Evolutionary conservation across 2,797 vertebrate genomes (phyloP), one percentile per base, ranked within the genome.

Genomic region (Enteromius afrohamiltoni): DNA sequence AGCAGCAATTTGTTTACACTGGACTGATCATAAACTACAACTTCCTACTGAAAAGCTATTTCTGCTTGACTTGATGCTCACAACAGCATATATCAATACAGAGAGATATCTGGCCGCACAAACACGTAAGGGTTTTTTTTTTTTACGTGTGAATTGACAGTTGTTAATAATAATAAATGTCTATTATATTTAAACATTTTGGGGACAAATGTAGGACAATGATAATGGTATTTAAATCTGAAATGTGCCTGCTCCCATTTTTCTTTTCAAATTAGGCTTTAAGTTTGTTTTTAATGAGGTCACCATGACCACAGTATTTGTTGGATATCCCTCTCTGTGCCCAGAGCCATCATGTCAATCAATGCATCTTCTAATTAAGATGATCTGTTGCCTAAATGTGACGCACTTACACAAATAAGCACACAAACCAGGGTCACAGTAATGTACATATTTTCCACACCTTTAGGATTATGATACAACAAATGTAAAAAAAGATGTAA

Each of bases 21-120:
- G 93, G 95, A 93, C 91, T 93, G 91, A 93, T 93, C 94, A 92
- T 93, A 92, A 94, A 95, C 92, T 93, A 93, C 90, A 93, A 94
- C 95, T 93, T 95, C 95, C 93, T 95, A 91, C 95, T 93, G 93
- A 93, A 94, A 94, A 95, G 93, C 70, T 77, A 79, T 74, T 84
- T 88, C 87, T 87, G 86, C 85, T 80, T 80, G 85, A 83, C 81
- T 86, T 85, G 76, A 73, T 73, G 65, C 80, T 86, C 65, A 74
- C 77, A 85, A 80, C 67, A 77, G 82, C 82, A 78, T 69, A 19
- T 51, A 70, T 83, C 67, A 78, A 51, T 83, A 78, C 65, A 29
- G 53, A 60, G 81, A 68, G 37, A 51, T 70, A 78, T 70, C 65
- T 60, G 65, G 10, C 73, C 16, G 5, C 40, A 17, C 64, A 83